Conservation (phyloP, 2,797 vertebrate genomes). For the Rhabdophis nuchalis region DNA sequence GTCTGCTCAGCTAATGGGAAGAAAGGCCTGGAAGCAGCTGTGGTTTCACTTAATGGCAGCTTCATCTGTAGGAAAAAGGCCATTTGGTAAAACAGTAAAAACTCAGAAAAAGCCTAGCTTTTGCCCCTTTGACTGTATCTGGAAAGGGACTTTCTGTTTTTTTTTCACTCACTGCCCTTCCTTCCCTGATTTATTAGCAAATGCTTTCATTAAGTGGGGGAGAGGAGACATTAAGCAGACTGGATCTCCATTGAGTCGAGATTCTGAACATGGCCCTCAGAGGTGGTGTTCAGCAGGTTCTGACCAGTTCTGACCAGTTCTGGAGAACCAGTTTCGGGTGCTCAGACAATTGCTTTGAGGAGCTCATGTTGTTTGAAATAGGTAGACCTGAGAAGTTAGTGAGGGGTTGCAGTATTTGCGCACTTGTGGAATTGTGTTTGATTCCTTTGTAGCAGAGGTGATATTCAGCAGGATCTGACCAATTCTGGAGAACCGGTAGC, state of each 20-base stretch:
- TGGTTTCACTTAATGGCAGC: slow-evolving; percentile 6
- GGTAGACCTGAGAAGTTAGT: too few relatives aligned
- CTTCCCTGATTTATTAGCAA: slow-evolving; percentile 3
- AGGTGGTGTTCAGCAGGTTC: too few relatives aligned
- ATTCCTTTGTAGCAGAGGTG: too few relatives aligned
- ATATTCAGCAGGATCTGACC: too few relatives aligned
- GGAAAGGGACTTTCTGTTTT: slow-evolving; percentile 5
- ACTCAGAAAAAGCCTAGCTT: background rate
- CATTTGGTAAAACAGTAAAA: slow-evolving; percentile 21
- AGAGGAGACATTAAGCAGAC: background rate
- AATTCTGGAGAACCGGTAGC: too few relatives aligned
- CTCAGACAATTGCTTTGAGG: too few relatives aligned
- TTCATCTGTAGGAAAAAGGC: background rate
- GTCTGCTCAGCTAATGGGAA: background rate
- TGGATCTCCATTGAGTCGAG: background rate
- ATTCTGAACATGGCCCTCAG: background rate
- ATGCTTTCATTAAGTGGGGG: background rate
- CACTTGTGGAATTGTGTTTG: too few relatives aligned
- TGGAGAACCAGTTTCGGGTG: too few relatives aligned
- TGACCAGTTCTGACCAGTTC: too few relatives aligned
- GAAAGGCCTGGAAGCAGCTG: background rate
- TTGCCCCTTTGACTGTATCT: background rate
- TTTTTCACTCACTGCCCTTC: background rate
- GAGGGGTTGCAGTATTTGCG: too few relatives aligned
- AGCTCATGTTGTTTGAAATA: too few relatives aligned